phyloP scores from a whole-genome alignment of 2,888 invertebrate species.

The Endotricha flammealis region DNA sequence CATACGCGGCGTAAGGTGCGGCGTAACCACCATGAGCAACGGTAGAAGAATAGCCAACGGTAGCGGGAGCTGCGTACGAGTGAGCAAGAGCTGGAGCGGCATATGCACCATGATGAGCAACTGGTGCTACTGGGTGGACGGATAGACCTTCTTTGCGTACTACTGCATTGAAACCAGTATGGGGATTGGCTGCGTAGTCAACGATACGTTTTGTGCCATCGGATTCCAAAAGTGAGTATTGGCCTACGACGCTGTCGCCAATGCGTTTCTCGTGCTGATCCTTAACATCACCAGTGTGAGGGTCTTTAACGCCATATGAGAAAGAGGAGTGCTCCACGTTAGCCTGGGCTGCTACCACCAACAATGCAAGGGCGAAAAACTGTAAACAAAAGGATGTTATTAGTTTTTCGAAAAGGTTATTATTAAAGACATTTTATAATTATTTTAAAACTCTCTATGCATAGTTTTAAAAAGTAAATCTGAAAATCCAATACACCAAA shows the following conservation, averaged over 20 bases:
- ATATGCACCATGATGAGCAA: conserved; percentile 1
- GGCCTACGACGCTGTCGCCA: conserved; percentile 78
- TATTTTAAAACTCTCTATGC: too few species aligned
- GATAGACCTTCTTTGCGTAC: conserved; percentile 41
- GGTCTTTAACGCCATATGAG: conserved; percentile 56
- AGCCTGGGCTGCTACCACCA: conserved; percentile 37
- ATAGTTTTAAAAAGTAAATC: too few species aligned
- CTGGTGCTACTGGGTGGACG: conserved; percentile 25
- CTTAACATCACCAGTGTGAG: conserved; percentile 53
- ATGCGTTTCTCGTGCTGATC: conserved; percentile 78
- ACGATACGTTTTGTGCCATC: conserved; percentile 79
- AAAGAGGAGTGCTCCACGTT: conserved; percentile 44
- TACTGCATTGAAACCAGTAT: conserved; percentile 51
- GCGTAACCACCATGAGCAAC: conserved; percentile 21
- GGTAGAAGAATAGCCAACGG: conserved; percentile 17
- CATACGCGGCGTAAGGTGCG: conserved; percentile 19
- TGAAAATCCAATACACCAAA: too few species aligned
- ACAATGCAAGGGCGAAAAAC: conserved; percentile 42
- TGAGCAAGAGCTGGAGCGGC: neutral
- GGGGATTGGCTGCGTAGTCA: conserved; percentile 66
- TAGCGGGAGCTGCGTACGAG: neutral
- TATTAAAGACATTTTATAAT: too few species aligned
- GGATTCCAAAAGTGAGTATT: conserved; percentile 68
- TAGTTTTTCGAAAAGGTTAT: too few species aligned
- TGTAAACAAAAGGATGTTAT: conserved; percentile 35